Base-by-base conservation (phyloP, 1,140 invertebrate genomes). In the Lanistes nyassanus region DNA sequence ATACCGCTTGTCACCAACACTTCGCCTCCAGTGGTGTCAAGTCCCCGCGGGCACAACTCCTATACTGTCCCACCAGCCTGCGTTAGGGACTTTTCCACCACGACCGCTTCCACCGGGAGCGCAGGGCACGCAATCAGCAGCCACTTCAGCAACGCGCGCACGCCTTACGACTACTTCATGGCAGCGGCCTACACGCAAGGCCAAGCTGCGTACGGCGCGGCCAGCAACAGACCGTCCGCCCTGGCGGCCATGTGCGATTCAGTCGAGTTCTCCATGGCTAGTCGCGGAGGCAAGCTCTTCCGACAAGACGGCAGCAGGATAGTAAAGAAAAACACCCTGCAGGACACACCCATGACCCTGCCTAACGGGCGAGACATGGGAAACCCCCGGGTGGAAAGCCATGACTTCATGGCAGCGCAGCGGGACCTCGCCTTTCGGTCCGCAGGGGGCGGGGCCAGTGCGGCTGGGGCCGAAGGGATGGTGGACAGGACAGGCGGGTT, bases 131-230 rank as follows among this genome's bases (percentile, higher is more conserved):
- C 67, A 6, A 51, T n/a, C 21, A 67, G 36, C 37, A 9, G 39
- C 29, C 37, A 53, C n/a, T 72, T 36, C 58, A 34, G 26, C 16
- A 47, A 75, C 64, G 39, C 60, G 1, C 31, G 70, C 29, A 39
- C 55, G 19, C 56, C 70, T 36, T 72, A 72, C 47, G 70, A 72
- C 56, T 72, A 42, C 70, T 60, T 56, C 70, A 72, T 72, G 70
- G 31, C 70, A 9, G 70, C 70, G 26, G 70, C 70, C 70, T 72
- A 29, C 36, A 55, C 73, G 23, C 47, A 66, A 62, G 64, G 73
- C 19, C 73, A 75, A 64, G 47, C 73, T n/a, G 62, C 65, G 31
- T 76, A 76, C 68, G 64, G 47, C 3, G 21, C 66, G 21, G 58
- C 39, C 68, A 64, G 51, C 29, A 39, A 3, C 55, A 72, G 56